Conservation (phyloP, 23 tunicate genomes). For the Halocynthia aurantium region DNA sequence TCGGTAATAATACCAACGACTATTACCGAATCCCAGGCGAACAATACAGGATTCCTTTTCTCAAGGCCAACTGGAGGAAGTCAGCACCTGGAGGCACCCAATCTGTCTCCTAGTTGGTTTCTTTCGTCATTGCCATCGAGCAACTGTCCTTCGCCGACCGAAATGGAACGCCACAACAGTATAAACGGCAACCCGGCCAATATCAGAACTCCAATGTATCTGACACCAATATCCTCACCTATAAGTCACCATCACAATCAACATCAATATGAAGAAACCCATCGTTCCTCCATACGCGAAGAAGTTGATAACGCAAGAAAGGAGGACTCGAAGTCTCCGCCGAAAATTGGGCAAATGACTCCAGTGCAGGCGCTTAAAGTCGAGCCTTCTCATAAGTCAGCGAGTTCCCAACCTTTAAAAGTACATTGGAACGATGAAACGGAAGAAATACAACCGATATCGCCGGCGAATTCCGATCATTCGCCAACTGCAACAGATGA, state of each 20-base stretch:
- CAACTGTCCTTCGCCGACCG: constrained; percentile 57
- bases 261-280: constrained; percentile 12
- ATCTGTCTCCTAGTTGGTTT: constrained; percentile 29
- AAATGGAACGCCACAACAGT: constrained; percentile 4
- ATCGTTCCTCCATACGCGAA: constrained; percentile 17
- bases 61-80: constrained; percentile 5
- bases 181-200: constrained; percentile 22
- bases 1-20: not conserved
- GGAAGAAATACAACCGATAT: not conserved
- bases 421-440: not conserved
- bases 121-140: constrained; percentile 47
- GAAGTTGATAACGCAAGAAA: constrained; percentile 22
- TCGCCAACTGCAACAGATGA: not conserved
- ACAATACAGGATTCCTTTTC: constrained; percentile 4
- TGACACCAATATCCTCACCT: constrained; percentile 84
- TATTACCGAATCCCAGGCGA: not conserved
- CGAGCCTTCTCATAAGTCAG: not conserved
- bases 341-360: constrained; percentile 11
- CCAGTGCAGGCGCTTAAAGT: constrained; percentile 15
- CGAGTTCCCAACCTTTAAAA: not conserved
- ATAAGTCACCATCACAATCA: constrained; percentile 9
- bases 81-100: constrained; percentile 9
- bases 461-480: not conserved
- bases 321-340: constrained; percentile 20
- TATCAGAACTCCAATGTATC: constrained; percentile 64